Conservation (phyloP, 2,797 vertebrate genomes). For the Oceanodroma leucorhoa region DNA sequence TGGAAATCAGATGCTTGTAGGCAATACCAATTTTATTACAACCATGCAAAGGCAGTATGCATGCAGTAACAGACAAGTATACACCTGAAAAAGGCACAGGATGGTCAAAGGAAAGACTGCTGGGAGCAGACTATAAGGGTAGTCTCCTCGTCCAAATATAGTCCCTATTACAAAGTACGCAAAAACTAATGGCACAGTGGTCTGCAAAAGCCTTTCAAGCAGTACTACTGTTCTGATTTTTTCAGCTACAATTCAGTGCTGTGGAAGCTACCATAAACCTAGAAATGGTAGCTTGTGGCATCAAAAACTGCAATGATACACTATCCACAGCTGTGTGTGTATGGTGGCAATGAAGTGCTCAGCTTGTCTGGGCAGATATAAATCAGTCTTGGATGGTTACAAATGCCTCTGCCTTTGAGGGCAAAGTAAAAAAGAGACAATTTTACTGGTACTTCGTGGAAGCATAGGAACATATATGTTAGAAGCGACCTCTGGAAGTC, state of each 20-base stretch:
- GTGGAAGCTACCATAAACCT: neutral
- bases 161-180: neutral
- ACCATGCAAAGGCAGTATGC: neutral
- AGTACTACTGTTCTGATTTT: neutral
- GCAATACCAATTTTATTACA: neutral
- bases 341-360: neutral
- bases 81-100: neutral
- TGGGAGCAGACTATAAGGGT: neutral
- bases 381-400: neutral
- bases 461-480: neutral
- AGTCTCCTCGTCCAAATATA: neutral
- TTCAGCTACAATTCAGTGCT: neutral
- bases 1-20: neutral
- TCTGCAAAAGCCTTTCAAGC: neutral
- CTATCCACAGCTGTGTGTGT: fast-evolving
- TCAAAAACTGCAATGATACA: neutral
- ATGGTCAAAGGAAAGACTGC: too few relatives aligned
- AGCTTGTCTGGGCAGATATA: neutral
- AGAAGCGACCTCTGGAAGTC: neutral
- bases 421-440: neutral
- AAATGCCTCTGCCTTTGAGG: neutral
- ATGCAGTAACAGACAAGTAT: neutral
- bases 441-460: neutral
- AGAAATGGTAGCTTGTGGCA: neutral
- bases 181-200: neutral